Evolutionary conservation across 2,888 invertebrate genomes (phyloP), one percentile per base, ranked within the genome.

Genomic region (Lasioglossum oenotherae): DNA sequence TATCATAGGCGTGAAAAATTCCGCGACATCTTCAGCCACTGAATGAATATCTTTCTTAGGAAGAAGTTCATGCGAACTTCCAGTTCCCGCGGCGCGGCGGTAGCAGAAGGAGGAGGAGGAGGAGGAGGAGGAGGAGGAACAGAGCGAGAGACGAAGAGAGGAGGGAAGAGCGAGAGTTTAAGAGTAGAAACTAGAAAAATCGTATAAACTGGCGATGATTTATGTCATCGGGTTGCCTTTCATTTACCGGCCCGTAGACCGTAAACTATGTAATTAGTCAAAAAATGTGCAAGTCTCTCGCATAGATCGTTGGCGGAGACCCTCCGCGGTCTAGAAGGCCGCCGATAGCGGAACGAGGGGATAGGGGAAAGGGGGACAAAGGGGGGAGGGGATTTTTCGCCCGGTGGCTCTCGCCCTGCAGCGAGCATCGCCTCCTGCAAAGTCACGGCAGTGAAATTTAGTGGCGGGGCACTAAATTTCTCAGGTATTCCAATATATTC

Each of bases 401-500:
- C 88, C 90, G 87, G 90, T 90, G 90, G 90, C 90, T 90, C 87
- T 79, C 83, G 88, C 88, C 89, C 88, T 86, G 88, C 82, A 89
- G 90, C 89, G 87, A 87, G 88, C 85, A 88, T 88, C 89, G 90
- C 89, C 90, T 90, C 89, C 90, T 90, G 90, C 90, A 90, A 88
- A 93, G 92, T 93, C 93, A 92, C 91, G 93, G 89, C 91, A 91
- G 92, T 91, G 92, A 93, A 93, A 94, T 94, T 94, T 94, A 93
- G 93, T 93, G 92, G 88, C 92, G 88, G 89, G 92, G 91, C 93
- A 94, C 94, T 95, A 94, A 94, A 94, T 95, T 94, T 94, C 93
- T 94, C 93, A 94, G 94, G 93, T 94, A 94, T 94, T 94, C 94
- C 94, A 93, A 94, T 94, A 94, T 94, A 94, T 94, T 93, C 93